phyloP scores from a whole-genome alignment of 2,113 vertebrate genomes.

The Casuarius casuarius region DNA sequence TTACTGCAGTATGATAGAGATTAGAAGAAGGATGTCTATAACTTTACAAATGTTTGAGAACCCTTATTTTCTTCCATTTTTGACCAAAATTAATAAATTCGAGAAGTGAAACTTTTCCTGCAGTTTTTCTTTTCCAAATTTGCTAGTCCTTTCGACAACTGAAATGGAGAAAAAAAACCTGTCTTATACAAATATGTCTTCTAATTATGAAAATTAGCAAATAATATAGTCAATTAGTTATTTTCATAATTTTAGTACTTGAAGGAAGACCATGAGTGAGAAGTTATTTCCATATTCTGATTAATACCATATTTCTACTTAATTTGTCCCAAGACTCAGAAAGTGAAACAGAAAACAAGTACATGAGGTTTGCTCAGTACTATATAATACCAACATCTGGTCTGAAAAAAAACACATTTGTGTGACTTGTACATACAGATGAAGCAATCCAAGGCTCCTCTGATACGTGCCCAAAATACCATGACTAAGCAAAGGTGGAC shows the following conservation, averaged over 20 bases:
- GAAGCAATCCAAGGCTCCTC: not conserved
- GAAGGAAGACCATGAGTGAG: not conserved
- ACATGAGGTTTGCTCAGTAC: not conserved
- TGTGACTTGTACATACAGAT: not conserved
- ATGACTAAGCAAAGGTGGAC: not conserved
- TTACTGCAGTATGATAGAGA: not conserved
- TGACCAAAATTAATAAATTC: not conserved
- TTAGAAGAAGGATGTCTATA: not conserved
- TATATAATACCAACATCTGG: not conserved
- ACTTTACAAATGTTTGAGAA: not conserved
- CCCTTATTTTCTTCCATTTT: not conserved
- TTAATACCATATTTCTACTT: not conserved
- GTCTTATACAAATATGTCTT: not conserved
- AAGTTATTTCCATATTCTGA: not conserved
- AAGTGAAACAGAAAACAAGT: slow-evolving; percentile 4
- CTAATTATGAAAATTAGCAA: not conserved
- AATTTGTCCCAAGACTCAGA: not conserved
- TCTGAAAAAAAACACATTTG: not conserved
- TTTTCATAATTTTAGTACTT: not conserved
- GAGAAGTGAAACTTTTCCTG: not conserved
- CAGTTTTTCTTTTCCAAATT: not conserved
- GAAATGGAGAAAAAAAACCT: not conserved
- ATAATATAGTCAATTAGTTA: not conserved
- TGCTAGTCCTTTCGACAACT: not conserved
- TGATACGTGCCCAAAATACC: not conserved